phyloP scores from a whole-genome alignment of 2,113 vertebrate species.

The Leptocoma aspasia region DNA sequence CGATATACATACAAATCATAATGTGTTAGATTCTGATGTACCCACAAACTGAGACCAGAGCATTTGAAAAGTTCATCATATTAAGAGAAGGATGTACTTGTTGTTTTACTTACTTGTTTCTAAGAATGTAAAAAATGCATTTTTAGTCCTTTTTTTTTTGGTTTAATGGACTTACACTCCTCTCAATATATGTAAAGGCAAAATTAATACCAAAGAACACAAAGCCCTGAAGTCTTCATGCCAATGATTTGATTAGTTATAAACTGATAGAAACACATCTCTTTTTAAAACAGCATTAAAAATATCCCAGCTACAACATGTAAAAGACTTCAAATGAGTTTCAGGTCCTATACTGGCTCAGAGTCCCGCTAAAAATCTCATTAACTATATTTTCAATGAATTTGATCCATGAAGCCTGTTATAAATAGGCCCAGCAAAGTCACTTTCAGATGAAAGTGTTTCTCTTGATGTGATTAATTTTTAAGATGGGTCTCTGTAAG shows the following conservation, averaged over 20 bases:
- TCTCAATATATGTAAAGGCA: not conserved
- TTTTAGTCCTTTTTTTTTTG: not conserved
- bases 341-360: not conserved
- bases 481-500: not conserved
- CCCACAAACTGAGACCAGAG: not conserved
- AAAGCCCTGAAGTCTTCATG: not conserved
- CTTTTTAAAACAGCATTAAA: not conserved
- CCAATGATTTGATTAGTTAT: not conserved
- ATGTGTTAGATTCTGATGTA: not conserved
- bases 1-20: not conserved
- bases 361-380: not conserved
- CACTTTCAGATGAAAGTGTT: conserved; percentile 27
- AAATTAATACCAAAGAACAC: not conserved
- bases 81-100: not conserved
- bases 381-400: not conserved
- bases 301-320: not conserved
- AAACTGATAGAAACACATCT: not conserved
- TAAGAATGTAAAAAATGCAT: not conserved
- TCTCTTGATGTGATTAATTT: conserved; percentile 14
- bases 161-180: not conserved
- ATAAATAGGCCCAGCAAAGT: not conserved
- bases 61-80: not conserved
- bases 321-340: not conserved
- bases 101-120: not conserved
- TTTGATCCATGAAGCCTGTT: not conserved